Percentiles rank a stretch among this genome's conserved stretches.
phyloP scores from a whole-genome alignment of 2,888 invertebrate species.

The Rosalia funebris region DNA sequence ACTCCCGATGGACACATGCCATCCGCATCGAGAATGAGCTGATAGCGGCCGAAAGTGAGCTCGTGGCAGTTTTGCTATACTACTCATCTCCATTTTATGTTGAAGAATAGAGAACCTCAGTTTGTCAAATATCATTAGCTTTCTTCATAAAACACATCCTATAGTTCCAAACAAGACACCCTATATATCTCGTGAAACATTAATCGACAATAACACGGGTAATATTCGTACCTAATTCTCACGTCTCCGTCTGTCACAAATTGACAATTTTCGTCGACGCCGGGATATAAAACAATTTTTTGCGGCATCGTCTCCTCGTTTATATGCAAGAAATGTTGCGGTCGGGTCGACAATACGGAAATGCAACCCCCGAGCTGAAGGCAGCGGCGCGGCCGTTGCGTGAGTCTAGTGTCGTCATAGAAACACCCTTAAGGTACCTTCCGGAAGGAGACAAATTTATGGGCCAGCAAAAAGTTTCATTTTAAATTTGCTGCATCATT shows the following conservation, averaged over 20 bases:
- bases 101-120: no score
- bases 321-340: neutral
- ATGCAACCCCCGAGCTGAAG: neutral
- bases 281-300: neutral
- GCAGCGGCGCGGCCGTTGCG: conserved; percentile 8
- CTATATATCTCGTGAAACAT: no score
- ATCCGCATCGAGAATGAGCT: no score
- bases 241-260: neutral
- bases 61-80: no score
- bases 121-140: no score
- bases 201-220: no score
- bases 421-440: conserved; percentile 53
- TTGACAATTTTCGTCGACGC: neutral
- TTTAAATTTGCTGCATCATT: conserved; percentile 57
- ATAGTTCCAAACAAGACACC: no score
- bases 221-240: no score
- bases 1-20: no score
- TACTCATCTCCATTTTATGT: no score
- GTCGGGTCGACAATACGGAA: conserved; percentile 1
- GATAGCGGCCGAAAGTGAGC: no score
- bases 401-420: conserved; percentile 52
- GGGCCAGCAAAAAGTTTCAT: conserved; percentile 54
- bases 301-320: neutral
- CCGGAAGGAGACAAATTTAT: conserved; percentile 45
- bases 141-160: no score